phyloP scores from a whole-genome alignment of 2,797 vertebrate species.

The Ptychobarbus kaznakovi region DNA sequence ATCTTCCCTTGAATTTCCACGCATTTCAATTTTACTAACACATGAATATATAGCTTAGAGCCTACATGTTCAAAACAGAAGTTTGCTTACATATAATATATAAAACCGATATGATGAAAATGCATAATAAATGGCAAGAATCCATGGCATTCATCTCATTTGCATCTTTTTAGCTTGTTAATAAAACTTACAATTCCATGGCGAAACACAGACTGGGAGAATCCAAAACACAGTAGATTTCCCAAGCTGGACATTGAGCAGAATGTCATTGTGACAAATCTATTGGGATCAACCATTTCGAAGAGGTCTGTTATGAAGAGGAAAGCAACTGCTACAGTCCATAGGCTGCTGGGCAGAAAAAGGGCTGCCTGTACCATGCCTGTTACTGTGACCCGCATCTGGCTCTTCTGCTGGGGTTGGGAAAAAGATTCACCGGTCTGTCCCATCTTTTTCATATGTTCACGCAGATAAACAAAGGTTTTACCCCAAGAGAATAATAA shows the following conservation, averaged over 20 bases:
- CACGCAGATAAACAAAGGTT: constrained; percentile 52
- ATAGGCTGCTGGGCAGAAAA: constrained; percentile 51
- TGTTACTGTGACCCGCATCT: constrained; percentile 49
- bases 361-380: constrained; percentile 55
- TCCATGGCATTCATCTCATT: background rate
- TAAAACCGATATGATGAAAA: background rate
- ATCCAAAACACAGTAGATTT: constrained; percentile 56
- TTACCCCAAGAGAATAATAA: constrained; percentile 49
- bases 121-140: background rate
- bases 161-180: background rate
- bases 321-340: constrained; percentile 17
- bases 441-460: constrained; percentile 55
- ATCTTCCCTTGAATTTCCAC: background rate
- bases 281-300: constrained; percentile 31
- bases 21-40: background rate
- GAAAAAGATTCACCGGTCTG: constrained; percentile 29
- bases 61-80: background rate
- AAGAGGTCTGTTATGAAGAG: constrained; percentile 36
- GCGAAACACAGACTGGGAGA: constrained; percentile 56
- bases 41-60: background rate
- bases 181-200: constrained; percentile 7
- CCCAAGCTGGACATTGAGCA: constrained; percentile 39
- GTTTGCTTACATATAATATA: background rate
- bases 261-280: constrained; percentile 46
- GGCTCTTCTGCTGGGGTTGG: constrained; percentile 45